Evolutionary conservation across 2,113 vertebrate species (phyloP), one percentile per base, ranked within the genome.

Genomic region (Myiozetetes cayanensis): DNA sequence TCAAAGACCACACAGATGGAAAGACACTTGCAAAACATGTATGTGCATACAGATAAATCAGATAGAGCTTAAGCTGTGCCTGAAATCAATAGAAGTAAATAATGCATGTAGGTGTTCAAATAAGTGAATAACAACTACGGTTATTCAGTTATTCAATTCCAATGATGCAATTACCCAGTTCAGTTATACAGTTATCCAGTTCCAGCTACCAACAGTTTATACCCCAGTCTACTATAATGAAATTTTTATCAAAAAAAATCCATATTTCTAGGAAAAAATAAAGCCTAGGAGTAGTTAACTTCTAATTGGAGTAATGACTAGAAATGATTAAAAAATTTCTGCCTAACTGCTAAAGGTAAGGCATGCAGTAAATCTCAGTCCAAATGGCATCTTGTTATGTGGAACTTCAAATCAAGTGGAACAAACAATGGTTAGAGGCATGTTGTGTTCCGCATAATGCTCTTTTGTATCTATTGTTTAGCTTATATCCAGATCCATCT

Each of bases 341-440:
- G 91, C 76, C 11, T 71, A 87, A 73, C 71, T 61, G 67, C 80
- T 90, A 46, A 95, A 94, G 91, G 78, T 84, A 89, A 77, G 85
- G 91, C 92, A 84, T 90, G 81, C 91, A 93, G 74, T 50, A 76
- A 91, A 89, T 84, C 89, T 85, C 66, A 91, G 85, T 68, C 70
- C 74, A 83, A 95, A 95, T 83, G 59, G 83, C 82, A 39, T 92
- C 76, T 86, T 84, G 67, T 88, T 52, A 96, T 63, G 82, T 87
- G 80, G 85, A 74, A 76, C 87, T 94, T 90, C 95, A 78, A 96
- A 88, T 75, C 85, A 97, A 96, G 75, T 73, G 70, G 93, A 96
- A 96, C 89, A 95, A 93, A 95, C 83, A 93, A 61, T 90, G 87
- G 91, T 95, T 94, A 94, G 93, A 97, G 85, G 93, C 80, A 90